Conservation (phyloP, 2,797 vertebrate genomes). For the Catharus ustulatus region DNA sequence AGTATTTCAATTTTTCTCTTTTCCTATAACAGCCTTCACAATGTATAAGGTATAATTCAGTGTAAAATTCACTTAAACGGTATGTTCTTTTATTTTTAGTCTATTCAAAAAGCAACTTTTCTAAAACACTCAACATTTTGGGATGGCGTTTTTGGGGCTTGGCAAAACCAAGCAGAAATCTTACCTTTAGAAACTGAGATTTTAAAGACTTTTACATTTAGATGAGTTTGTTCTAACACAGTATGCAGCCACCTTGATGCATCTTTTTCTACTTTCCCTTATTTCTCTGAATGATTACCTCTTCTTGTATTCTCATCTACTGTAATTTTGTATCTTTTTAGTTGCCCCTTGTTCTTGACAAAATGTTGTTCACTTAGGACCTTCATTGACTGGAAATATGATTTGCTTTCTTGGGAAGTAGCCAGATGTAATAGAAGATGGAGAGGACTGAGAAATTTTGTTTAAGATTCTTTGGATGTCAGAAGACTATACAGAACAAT, state of each 20-base stretch:
- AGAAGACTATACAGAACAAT: background rate
- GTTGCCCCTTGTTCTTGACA: background rate
- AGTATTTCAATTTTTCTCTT: background rate
- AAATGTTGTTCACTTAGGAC: background rate
- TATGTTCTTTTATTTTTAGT: background rate
- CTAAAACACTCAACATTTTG: background rate
- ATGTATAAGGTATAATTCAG: background rate
- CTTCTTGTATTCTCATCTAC: background rate
- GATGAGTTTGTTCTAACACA: background rate
- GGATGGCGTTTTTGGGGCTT: fast-evolving
- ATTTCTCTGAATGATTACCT: background rate
- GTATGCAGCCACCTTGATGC: background rate
- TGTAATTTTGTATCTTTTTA: background rate
- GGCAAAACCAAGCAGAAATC: background rate
- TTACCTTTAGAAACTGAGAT: background rate
- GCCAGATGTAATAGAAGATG: background rate
- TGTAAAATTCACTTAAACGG: background rate
- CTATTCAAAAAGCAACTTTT: background rate
- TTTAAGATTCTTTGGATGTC: background rate
- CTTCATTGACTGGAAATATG: background rate
- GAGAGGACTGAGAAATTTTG: background rate
- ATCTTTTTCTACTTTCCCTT: background rate
- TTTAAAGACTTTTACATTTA: background rate
- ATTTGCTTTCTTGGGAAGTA: background rate
- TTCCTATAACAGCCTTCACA: background rate